Percentiles rank a stretch among this genome's conserved stretches.
These are phyloP conservation scores for Poecilobothrus nobilitatus DNA, from an alignment of 2,888 invertebrate genomes.

Conservation along the genomic window DNA sequence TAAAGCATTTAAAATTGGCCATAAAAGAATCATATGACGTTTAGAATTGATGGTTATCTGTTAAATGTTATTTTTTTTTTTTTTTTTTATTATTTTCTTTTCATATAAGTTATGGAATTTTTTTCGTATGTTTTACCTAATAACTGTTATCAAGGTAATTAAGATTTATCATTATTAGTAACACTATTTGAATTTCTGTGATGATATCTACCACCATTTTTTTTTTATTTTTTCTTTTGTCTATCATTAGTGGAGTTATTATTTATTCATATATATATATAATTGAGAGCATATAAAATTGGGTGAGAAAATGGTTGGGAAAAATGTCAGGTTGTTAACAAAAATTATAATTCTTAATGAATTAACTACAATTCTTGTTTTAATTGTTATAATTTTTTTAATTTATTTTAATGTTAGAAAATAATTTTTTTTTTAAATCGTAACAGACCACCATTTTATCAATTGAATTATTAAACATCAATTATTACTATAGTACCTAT, in stretches of 20 bases:
- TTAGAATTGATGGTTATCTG: not conserved
- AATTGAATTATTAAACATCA: too few relatives aligned
- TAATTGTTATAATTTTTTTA: too few relatives aligned
- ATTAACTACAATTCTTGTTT: too few relatives aligned
- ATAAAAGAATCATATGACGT: not conserved
- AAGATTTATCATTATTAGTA: conserved; percentile 1
- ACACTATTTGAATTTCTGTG: not conserved
- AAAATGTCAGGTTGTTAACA: too few relatives aligned
- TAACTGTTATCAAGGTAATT: not conserved
- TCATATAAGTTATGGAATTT: not conserved
- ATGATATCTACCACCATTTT: not conserved
- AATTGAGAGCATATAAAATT: not conserved
- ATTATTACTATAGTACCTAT: too few relatives aligned
- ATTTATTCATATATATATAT: not conserved
- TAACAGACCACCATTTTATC: too few relatives aligned
- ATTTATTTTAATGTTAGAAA: too few relatives aligned
- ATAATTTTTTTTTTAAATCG: too few relatives aligned
- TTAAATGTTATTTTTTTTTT: not conserved
- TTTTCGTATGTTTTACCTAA: too few relatives aligned
- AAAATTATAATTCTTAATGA: too few relatives aligned
- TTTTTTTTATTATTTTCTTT: not conserved
- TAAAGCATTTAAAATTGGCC: not conserved
- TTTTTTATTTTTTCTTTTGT: too few relatives aligned
- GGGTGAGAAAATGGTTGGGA: too few relatives aligned
- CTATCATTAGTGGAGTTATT: not conserved